These are phyloP conservation scores for Bergia puertoricense DNA, from an alignment of 92 coral and sea anemone species.

Conservation along the genomic window DNA sequence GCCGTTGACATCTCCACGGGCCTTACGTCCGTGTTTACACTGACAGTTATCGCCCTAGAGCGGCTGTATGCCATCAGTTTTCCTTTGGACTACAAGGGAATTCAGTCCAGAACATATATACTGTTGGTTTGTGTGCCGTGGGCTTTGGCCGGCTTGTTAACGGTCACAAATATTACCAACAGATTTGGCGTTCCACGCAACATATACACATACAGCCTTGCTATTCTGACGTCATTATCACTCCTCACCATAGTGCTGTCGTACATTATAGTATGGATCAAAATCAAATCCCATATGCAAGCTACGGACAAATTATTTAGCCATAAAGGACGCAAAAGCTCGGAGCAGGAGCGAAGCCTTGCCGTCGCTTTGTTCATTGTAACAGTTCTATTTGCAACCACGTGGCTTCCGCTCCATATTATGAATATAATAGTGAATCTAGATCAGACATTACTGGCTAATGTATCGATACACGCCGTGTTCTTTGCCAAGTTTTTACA, in stretches of 20 bases:
- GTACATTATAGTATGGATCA: conserved; percentile 29
- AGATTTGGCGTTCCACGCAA: not conserved
- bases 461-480: conserved; percentile 20
- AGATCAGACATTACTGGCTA: not conserved
- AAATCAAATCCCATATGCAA: conserved; percentile 11
- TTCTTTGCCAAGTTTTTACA: conserved; percentile 39
- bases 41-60: conserved; percentile 36
- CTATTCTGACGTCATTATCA: conserved; percentile 33
- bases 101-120: not conserved
- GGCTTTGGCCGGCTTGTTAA: conserved; percentile 15
- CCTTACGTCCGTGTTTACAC: conserved; percentile 23
- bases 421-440: conserved; percentile 37
- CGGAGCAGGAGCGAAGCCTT: conserved; percentile 35
- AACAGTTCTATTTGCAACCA: conserved; percentile 30
- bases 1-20: conserved; percentile 29
- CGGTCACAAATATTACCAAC: not conserved
- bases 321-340: conserved; percentile 8
- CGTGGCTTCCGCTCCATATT: conserved; percentile 38
- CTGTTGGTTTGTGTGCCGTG: conserved; percentile 14
- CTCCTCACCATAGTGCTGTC: conserved; percentile 23
- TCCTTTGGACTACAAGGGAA: conserved; percentile 4
- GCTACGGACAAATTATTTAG: conserved; percentile 8
- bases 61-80: conserved; percentile 35
- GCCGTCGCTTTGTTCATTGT: conserved; percentile 18
- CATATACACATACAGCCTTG: conserved; percentile 27